A percentile compares a stretch with the other conserved stretches of the same genome.
phyloP scores from a whole-genome alignment of 2,888 invertebrate species.

The Caenorhabditis becei region DNA sequence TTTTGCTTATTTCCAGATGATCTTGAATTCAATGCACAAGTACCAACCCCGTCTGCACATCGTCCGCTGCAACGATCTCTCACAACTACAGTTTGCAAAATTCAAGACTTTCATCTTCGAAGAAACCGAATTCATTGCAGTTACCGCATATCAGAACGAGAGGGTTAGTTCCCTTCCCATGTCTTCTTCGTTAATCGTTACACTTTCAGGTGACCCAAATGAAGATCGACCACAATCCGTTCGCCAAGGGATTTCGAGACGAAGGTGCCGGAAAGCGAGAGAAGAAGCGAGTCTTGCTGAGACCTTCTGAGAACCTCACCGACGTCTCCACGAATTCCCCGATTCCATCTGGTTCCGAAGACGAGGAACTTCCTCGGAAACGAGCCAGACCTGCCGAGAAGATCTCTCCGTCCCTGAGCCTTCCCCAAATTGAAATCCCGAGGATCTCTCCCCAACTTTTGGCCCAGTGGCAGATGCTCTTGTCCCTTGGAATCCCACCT shows the following conservation, averaged over 20 bases:
- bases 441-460: background rate
- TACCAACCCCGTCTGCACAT: conserved; percentile 93
- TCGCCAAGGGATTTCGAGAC: conserved; percentile 97
- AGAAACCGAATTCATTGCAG: conserved; percentile 93
- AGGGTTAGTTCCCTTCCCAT: conserved; percentile 88
- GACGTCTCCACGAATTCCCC: conserved; percentile 17
- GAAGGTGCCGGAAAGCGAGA: conserved; percentile 98
- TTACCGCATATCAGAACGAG: conserved; percentile 99
- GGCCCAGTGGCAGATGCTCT: conserved; percentile 15
- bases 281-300: conserved; percentile 87
- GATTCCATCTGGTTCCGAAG: conserved; percentile 40
- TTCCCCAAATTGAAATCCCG: background rate
- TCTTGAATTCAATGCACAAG: conserved; percentile 97
- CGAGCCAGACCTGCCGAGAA: background rate
- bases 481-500: background rate
- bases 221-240: conserved; percentile 98
- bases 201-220: conserved; percentile 93
- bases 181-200: too few species aligned
- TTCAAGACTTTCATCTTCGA: conserved; percentile 73
- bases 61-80: conserved; percentile 88
- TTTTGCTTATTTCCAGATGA: conserved; percentile 89
- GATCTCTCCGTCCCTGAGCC: background rate
- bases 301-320: background rate
- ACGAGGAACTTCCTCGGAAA: conserved; percentile 58
- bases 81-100: conserved; percentile 91